These are phyloP conservation scores for Microtus ochrogaster DNA, from an alignment of 2,113 vertebrate species.

Conservation along the genomic window DNA sequence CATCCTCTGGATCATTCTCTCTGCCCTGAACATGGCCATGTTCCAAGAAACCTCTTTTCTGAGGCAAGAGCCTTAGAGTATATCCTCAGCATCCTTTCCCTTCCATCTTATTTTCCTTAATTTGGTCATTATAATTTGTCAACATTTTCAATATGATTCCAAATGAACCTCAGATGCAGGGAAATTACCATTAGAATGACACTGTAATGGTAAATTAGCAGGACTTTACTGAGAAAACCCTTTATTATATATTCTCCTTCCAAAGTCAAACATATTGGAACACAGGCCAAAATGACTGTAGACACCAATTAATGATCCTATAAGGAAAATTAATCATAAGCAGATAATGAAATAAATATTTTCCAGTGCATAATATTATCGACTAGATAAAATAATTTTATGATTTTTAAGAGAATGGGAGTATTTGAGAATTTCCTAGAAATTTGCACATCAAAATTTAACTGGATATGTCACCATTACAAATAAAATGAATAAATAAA, in stretches of 20 bases:
- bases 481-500: not conserved
- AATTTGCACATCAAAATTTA: slow-evolving; percentile 31
- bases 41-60: not conserved
- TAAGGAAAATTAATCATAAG: not conserved
- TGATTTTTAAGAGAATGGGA: not conserved
- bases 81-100: not conserved
- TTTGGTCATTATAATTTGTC: not conserved
- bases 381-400: not conserved
- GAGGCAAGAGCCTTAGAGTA: not conserved
- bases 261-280: not conserved
- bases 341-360: not conserved
- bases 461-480: not conserved
- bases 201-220: not conserved
- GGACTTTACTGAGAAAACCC: not conserved
- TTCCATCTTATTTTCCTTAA: not conserved
- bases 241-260: not conserved
- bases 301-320: not conserved
- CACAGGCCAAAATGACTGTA: not conserved
- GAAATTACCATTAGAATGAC: not conserved
- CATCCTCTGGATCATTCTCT: not conserved
- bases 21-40: not conserved
- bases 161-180: not conserved
- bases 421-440: not conserved
- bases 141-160: not conserved
- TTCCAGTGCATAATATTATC: not conserved